These are phyloP conservation scores for Lepidurus apus DNA, from an alignment of 1,140 invertebrate species.

Conservation along the genomic window DNA sequence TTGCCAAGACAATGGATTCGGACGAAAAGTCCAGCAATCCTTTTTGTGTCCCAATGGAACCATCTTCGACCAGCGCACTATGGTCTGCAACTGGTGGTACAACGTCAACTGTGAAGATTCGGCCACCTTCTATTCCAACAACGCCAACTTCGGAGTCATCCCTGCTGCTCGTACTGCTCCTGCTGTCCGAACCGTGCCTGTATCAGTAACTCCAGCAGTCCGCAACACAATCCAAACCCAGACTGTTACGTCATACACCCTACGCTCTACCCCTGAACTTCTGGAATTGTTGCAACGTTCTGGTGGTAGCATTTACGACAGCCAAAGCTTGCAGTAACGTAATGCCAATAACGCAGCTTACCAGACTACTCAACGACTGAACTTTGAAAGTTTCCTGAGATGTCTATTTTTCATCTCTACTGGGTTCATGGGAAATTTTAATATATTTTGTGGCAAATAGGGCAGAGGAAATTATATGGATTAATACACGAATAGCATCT, in stretches of 20 bases:
- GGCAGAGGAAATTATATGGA: background rate
- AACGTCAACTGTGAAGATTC: constrained; percentile 41
- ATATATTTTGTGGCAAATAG: background rate
- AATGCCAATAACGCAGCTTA: background rate
- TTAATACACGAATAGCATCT: background rate
- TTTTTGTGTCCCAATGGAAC: constrained; percentile 49
- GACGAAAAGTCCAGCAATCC: constrained; percentile 40
- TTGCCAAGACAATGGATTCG: constrained; percentile 40
- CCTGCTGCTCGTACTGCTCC: constrained; percentile 30
- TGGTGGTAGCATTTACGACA: background rate
- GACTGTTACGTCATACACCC: background rate
- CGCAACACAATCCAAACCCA: background rate
- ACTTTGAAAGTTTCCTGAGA: background rate
- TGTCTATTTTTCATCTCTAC: background rate
- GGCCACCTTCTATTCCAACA: constrained; percentile 28
- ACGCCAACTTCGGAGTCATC: constrained; percentile 28
- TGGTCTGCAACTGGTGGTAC: constrained; percentile 47
- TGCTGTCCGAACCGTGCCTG: background rate
- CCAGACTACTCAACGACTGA: background rate
- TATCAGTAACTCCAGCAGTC: background rate
- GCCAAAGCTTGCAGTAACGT: background rate
- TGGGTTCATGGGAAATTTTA: background rate
- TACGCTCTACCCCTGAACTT: background rate
- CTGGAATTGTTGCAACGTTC: background rate
- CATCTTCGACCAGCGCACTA: constrained; percentile 45